A percentile compares a stretch with the other conserved stretches of the same genome.
These are phyloP conservation scores for Platanista minor DNA, from an alignment of 2,113 vertebrate species.

Conservation along the genomic window DNA sequence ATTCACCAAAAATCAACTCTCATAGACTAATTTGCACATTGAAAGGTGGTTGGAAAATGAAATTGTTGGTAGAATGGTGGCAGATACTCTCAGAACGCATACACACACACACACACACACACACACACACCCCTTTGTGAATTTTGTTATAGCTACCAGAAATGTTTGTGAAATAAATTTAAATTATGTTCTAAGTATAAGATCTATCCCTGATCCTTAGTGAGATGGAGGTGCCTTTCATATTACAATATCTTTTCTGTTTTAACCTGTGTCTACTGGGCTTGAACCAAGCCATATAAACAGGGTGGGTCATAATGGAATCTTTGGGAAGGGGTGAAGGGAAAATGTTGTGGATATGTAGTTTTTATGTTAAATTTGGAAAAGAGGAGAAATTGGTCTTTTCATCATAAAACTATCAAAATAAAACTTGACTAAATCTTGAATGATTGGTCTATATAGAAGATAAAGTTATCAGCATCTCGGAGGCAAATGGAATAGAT, in stretches of 20 bases:
- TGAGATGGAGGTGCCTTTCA: neutral
- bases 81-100: neutral
- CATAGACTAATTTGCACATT: conserved; percentile 16
- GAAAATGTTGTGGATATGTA: neutral
- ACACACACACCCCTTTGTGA: neutral
- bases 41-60: neutral
- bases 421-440: neutral
- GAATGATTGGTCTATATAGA: neutral
- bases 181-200: neutral
- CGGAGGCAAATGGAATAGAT: neutral
- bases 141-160: neutral
- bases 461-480: neutral
- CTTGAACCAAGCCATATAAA: neutral
- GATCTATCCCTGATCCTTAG: neutral
- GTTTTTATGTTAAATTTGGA: neutral
- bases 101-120: neutral
- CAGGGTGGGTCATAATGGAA: neutral
- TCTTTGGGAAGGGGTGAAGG: neutral
- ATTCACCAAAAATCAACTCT: neutral
- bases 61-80: neutral
- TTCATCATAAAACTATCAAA: neutral
- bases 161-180: conserved; percentile 4
- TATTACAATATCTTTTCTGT: neutral
- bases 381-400: neutral
- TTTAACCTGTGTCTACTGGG: neutral